Evolutionary conservation across 2,888 invertebrate genomes (phyloP).

Genomic region (Formica aserva): DNA sequence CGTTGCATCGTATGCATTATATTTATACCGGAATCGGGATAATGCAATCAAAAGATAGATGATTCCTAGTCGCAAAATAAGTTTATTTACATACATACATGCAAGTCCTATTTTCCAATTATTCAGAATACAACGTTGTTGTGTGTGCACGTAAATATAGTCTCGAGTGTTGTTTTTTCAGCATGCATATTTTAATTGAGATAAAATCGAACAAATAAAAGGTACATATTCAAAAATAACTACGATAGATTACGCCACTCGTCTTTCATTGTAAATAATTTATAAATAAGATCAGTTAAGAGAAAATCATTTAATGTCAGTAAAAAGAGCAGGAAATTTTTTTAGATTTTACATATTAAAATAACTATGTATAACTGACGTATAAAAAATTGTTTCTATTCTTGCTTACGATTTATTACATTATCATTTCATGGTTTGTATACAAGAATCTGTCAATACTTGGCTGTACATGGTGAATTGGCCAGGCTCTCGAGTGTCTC

Average conservation of each 20-base stretch:
- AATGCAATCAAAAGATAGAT: neutral
- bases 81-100: neutral
- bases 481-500: constrained; percentile 37
- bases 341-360: neutral
- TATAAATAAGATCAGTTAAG: neutral
- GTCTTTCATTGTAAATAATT: neutral
- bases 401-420: neutral
- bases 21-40: neutral
- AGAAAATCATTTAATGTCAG: neutral
- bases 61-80: constrained; percentile 19
- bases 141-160: neutral
- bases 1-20: neutral
- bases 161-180: neutral
- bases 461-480: constrained; percentile 11
- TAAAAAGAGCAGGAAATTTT: neutral
- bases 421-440: neutral
- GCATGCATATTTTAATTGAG: neutral
- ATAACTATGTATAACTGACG: neutral
- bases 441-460: neutral
- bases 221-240: neutral
- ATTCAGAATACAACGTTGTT: constrained; percentile 12
- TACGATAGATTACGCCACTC: neutral
- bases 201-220: neutral
- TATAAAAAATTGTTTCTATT: neutral
- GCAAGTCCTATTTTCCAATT: constrained; percentile 15